These are phyloP conservation scores for Anastrepha obliqua DNA, from an alignment of 1,140 invertebrate species.

Conservation along the genomic window DNA sequence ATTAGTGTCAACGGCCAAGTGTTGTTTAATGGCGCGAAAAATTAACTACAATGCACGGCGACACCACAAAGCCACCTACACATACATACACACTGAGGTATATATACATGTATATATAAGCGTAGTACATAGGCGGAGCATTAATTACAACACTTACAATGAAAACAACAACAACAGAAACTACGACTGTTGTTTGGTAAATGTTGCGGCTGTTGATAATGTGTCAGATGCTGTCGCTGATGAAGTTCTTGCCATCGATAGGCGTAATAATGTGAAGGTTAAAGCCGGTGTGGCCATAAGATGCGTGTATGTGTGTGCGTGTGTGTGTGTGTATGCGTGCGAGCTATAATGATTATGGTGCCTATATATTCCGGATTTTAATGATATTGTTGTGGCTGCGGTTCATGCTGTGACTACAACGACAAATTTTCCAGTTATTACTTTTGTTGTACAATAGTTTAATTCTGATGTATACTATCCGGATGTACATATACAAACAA, in stretches of 20 bases:
- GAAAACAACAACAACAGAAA: not conserved
- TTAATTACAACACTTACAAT: too few species aligned
- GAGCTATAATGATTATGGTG: not conserved
- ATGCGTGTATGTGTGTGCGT: not conserved
- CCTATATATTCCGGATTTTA: not conserved
- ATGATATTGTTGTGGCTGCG: not conserved
- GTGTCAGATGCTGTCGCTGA: not conserved
- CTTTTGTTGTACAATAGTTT: too few species aligned
- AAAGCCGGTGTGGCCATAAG: not conserved
- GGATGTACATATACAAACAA: not conserved
- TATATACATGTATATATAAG: too few species aligned
- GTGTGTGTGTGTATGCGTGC: not conserved
- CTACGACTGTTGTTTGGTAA: not conserved
- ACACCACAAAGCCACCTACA: not conserved
- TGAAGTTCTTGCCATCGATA: not conserved
- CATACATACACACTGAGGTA: too few species aligned
- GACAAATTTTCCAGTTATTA: too few species aligned
- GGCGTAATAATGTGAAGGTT: not conserved
- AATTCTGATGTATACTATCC: too few species aligned
- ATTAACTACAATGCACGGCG: not conserved
- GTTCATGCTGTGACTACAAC: not conserved
- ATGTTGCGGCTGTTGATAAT: not conserved
- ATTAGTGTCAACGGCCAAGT: conserved; percentile 21
- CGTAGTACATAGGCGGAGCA: too few species aligned
- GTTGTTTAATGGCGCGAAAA: conserved; percentile 27